Evolutionary conservation across 2,888 invertebrate species (phyloP), one percentile per base, ranked within the genome.

Genomic region (Ectemnius cavifrons): DNA sequence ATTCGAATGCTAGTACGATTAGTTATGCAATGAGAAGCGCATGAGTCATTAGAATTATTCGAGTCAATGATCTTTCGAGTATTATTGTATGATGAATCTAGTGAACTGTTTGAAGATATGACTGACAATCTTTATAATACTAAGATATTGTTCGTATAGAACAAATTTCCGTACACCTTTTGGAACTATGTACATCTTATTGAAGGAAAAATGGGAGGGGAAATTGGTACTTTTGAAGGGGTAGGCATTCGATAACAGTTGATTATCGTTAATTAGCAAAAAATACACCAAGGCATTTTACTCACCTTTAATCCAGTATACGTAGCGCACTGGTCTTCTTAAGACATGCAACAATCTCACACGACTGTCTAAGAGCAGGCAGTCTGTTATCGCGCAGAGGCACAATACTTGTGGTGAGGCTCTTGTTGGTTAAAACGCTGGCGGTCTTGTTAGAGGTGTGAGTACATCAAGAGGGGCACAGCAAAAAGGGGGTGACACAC

Each of bases 401-500:
- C 37, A 45, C 37, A n/a, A 45, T n/a, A 46, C 3, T 16, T 14
- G 45, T 71, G 45, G 74, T 75, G 66, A 74, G 68, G 52, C 46
- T 47, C 18, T 58, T 45, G 56, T 27, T 23, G 27, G 18, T 37
- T 37, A 37, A 37, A 37, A 37, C 18, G 60, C 6, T 6, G 18
- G 77, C 66, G 60, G 71, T 67, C 70, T 71, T 73, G 58, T 49
- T 67, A 71, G 65, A 61, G 62, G 20, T 59, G 61, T 56, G 61
- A 46, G 62, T 20, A 52, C 67, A 16, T 13, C n/a, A 49, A 60
- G 28, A 58, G 56, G 63, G 47, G 84, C 83, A 80, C 73, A 80
- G 77, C 79, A 76, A 82, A 81, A 84, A 83, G 84, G 83, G 87
- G 80, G 87, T 83, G 82, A 81, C 79, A 77, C 86, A 81, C 83